Base-by-base conservation (phyloP, 2,888 invertebrate species). In the Eudasyphora cyanicolor region DNA sequence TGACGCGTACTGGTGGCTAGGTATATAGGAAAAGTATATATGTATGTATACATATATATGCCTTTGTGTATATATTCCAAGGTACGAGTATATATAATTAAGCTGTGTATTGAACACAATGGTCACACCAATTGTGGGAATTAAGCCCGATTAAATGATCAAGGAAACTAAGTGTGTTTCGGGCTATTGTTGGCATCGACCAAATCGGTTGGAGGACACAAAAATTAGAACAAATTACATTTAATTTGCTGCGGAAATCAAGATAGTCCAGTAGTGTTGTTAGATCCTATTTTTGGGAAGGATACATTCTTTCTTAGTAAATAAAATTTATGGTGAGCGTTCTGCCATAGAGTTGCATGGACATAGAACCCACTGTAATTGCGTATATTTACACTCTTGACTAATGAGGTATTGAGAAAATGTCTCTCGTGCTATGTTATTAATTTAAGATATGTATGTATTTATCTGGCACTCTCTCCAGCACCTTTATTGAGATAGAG, bases 121-220 rank as follows among this genome's bases (percentile, higher is more conserved):
- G 32, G 21, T 17, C 35, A n/a, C n/a, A n/a, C n/a, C n/a, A n/a
- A 38, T 64, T 19, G 10, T 21, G 38, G 64, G 64, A 64, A 19
- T 64, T 64, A 64, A 38, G 21, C 19, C 21, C 7, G 64, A 64
- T 64, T 64, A 64, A 64, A 19, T 64, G 17, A 38, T 38, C 38
- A 64, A 35, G 19, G 38, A 19, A 17, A 32, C 17, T 17, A 5
- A n/a, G 62, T 14, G 19, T 57, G 5, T 57, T 57, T 19, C n/a
- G n/a, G n/a, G n/a, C n/a, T n/a, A n/a, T 32, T 32, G 32, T 45
- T 45, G 45, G 14, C n/a, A 45, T n/a, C 45, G 6, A 1, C n/a
- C 10, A 38, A 8, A 38, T 14, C n/a, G n/a, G n/a, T n/a, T 45
- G 12, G 3, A 8, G 14, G n/a, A 45, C 45, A 45, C 45, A 14